A percentile compares a stretch with the other conserved stretches of the same genome.
These are phyloP conservation scores for Actias luna DNA, from an alignment of 2,888 invertebrate species.

Conservation along the genomic window DNA sequence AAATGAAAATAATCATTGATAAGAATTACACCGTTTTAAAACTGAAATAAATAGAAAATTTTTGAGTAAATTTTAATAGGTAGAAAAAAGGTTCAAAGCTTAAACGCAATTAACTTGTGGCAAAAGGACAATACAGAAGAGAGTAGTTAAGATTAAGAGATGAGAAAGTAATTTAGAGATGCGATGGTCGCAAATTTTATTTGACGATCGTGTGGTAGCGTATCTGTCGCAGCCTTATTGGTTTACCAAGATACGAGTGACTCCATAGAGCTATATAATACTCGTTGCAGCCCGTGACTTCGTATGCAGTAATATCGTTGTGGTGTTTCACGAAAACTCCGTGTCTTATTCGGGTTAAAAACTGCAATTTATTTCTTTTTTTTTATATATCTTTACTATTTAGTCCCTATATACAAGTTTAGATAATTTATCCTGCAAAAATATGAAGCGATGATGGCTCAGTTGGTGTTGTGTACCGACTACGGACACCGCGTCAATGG, in stretches of 20 bases:
- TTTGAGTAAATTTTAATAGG: neutral
- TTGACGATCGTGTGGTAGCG: constrained; percentile 7
- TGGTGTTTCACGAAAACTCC: no score
- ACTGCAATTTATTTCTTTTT: no score
- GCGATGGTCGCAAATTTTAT: constrained; percentile 7
- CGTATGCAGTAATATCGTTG: neutral
- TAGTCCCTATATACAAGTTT: no score
- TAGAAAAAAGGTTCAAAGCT: neutral
- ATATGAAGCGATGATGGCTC: no score
- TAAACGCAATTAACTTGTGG: neutral
- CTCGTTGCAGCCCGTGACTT: neutral
- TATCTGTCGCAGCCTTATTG: neutral
- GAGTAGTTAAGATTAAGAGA: no score
- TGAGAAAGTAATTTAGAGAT: constrained; percentile 1
- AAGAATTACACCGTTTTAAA: neutral
- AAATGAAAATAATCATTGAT: neutral
- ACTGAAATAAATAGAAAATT: neutral
- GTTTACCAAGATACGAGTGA: constrained; percentile 2
- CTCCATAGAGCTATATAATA: neutral
- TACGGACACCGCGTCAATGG: no score
- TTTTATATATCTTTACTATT: no score
- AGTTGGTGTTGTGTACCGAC: no score
- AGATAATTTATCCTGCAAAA: no score
- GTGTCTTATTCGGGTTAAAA: no score
- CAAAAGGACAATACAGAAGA: neutral